These are phyloP conservation scores for Liodrosophila aerea DNA, from an alignment of 2,888 invertebrate genomes.

Conservation along the genomic window DNA sequence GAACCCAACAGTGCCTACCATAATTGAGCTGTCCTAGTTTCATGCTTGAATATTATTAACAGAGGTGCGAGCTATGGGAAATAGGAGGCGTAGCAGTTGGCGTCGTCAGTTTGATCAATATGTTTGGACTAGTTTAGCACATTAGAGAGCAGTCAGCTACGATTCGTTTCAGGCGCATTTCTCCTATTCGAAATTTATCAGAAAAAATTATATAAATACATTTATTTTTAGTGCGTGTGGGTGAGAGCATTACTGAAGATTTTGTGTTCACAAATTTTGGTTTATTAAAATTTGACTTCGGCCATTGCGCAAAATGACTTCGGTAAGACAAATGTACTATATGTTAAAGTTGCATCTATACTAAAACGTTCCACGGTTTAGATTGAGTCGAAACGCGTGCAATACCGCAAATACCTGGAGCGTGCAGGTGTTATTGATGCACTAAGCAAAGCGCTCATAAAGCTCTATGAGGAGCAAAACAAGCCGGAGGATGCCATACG, in stretches of 20 bases:
- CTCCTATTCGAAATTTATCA: conserved; percentile 52
- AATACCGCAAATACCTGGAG: conserved; percentile 82
- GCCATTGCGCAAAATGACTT: conserved; percentile 69
- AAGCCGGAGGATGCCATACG: conserved; percentile 82
- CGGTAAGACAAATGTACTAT: conserved; percentile 60
- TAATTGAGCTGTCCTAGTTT: conserved; percentile 54
- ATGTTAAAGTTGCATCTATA: background rate
- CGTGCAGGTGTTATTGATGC: conserved; percentile 82
- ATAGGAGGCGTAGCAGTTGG: conserved; percentile 42
- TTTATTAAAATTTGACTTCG: conserved; percentile 35
- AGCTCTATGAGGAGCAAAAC: conserved; percentile 81
- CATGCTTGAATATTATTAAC: conserved; percentile 17
- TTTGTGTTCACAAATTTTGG: conserved; percentile 48
- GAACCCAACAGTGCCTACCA: conserved; percentile 26
- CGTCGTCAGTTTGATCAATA: conserved; percentile 72
- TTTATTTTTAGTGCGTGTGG: conserved; percentile 13
- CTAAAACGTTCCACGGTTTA: conserved; percentile 22
- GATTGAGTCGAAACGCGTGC: conserved; percentile 82
- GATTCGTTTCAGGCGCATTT: conserved; percentile 67
- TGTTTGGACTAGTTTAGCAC: conserved; percentile 23
- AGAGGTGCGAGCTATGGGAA: too few species aligned
- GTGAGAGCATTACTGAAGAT: background rate
- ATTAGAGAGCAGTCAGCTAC: conserved; percentile 69
- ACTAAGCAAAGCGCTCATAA: conserved; percentile 81
- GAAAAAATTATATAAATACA: conserved; percentile 40